Percentiles rank a stretch among this genome's conserved stretches.
These are phyloP conservation scores for Silurus meridionalis DNA, from an alignment of 2,113 vertebrate genomes.

Conservation along the genomic window DNA sequence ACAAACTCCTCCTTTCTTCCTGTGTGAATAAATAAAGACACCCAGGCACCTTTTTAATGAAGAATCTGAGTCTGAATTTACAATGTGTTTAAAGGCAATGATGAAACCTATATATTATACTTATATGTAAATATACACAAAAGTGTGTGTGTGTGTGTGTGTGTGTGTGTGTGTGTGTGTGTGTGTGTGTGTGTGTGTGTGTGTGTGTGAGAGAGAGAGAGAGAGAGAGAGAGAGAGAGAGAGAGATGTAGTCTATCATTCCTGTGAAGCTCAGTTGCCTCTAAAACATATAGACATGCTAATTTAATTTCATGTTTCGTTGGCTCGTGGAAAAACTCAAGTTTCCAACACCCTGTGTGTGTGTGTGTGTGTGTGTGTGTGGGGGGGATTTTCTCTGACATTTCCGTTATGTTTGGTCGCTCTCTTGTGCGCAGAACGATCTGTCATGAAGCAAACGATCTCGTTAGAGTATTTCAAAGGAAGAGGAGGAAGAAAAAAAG, in stretches of 20 bases:
- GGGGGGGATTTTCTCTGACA: constrained; percentile 7
- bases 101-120: not conserved
- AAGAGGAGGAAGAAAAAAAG: not conserved
- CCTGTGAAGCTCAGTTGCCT: constrained; percentile 50
- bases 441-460: constrained; percentile 5
- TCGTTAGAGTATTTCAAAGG: not conserved
- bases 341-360: not conserved
- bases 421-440: not conserved
- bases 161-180: not conserved
- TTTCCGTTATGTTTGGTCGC: constrained; percentile 1
- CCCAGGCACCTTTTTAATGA: not conserved
- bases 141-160: too few relatives aligned
- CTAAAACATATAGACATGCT: constrained; percentile 59
- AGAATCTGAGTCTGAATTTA: not conserved
- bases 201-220: not conserved
- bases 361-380: not conserved
- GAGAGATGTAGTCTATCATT: constrained; percentile 51
- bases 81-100: not conserved
- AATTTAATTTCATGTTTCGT: constrained; percentile 67
- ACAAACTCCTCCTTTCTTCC: not conserved
- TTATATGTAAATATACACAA: not conserved
- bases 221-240: constrained; percentile 11
- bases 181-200: too few relatives aligned
- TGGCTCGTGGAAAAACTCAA: constrained; percentile 43
- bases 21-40: not conserved